Conservation (phyloP, 2,888 invertebrate genomes). For the Temnothorax unifasciatus region DNA sequence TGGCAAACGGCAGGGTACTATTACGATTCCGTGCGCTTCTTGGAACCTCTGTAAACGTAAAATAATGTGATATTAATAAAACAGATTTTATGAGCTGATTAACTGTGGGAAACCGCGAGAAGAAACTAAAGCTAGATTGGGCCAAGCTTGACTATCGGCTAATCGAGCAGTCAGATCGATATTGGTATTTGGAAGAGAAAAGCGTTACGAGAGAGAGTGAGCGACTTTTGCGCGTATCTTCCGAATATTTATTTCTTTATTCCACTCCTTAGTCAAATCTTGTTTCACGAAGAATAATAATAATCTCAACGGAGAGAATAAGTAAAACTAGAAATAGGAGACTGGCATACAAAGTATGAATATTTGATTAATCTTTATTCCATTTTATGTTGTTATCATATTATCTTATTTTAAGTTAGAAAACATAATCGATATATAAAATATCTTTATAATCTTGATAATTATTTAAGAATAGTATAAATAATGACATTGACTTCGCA, state of each 20-base stretch:
- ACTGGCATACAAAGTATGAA: neutral
- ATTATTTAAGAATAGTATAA: neutral
- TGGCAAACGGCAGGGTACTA: constrained; percentile 33
- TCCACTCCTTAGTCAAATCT: neutral
- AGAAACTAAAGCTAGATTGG: neutral
- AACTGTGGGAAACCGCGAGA: constrained; percentile 56
- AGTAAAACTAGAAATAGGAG: neutral
- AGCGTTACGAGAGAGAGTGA: neutral
- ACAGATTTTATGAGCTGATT: constrained; percentile 54
- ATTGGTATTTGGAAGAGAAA: constrained; percentile 19
- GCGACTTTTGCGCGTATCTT: neutral
- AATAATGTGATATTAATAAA: constrained; percentile 62
- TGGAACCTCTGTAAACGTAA: constrained; percentile 54
- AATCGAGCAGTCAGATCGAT: constrained; percentile 10
- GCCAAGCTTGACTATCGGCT: constrained; percentile 1
- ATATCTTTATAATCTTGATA: neutral
- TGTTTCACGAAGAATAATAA: neutral
- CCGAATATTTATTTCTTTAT: constrained; percentile 11
- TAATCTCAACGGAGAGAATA: neutral
- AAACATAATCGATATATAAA: neutral
- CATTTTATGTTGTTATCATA: neutral
- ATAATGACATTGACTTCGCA: neutral
- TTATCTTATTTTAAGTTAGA: neutral
- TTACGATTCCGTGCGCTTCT: constrained; percentile 51
- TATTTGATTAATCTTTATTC: neutral